Evolutionary conservation across 2,888 invertebrate genomes (phyloP).

Genomic region (Tanypteryx hageni): DNA sequence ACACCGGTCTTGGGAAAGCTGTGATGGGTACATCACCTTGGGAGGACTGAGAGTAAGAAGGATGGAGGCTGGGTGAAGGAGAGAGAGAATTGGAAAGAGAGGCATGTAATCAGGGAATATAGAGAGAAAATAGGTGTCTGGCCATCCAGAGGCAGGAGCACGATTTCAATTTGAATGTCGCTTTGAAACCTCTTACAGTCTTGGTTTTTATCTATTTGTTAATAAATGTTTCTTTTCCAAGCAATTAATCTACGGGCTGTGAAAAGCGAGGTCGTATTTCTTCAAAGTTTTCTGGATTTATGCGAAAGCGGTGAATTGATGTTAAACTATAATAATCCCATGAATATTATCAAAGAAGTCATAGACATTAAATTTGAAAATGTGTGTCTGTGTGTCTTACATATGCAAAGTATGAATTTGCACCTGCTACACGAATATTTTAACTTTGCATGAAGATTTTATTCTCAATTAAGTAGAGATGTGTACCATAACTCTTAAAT

Average conservation of each 20-base stretch:
- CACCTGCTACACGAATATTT: too few relatives aligned
- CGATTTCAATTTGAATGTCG: slow-evolving; percentile 17
- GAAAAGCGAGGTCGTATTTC: neutral
- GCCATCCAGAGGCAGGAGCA: neutral
- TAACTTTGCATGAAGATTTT: too few relatives aligned
- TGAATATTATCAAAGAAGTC: too few relatives aligned
- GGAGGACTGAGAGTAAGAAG: slow-evolving; percentile 25
- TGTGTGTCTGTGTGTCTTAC: too few relatives aligned
- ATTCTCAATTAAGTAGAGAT: too few relatives aligned
- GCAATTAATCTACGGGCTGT: neutral
- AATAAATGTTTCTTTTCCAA: neutral
- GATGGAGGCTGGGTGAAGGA: neutral
- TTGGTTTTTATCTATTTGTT: neutral
- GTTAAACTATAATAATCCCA: too few relatives aligned
- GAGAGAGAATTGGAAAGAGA: neutral
- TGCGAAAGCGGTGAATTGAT: too few relatives aligned
- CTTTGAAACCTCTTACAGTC: neutral
- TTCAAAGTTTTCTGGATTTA: neutral
- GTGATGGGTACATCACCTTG: slow-evolving; percentile 60
- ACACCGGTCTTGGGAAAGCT: slow-evolving; percentile 50
- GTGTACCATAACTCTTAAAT: too few relatives aligned
- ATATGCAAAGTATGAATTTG: too few relatives aligned
- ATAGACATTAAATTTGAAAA: too few relatives aligned
- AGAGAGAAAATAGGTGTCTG: slow-evolving; percentile 2
- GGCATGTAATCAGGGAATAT: neutral